Conservation (phyloP, 2,888 invertebrate species). For the Onchidella celtica region DNA sequence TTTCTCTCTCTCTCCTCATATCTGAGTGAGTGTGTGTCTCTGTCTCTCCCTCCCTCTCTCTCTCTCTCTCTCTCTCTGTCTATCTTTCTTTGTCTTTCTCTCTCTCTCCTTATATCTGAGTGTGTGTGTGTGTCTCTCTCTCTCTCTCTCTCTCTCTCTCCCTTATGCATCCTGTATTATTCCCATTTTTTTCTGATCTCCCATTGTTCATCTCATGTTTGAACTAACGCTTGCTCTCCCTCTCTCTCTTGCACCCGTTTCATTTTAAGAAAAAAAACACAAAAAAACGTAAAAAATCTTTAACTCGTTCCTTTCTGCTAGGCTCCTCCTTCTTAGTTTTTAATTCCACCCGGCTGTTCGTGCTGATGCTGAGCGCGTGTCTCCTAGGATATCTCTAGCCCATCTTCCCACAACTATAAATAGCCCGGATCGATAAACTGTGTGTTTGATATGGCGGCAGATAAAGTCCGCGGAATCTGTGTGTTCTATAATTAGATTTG, state of each 20-base stretch:
- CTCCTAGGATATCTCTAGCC: no score
- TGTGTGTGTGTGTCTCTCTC: not conserved
- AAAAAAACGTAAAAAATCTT: no score
- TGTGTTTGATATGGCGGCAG: no score
- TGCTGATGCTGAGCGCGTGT: no score
- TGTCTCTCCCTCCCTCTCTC: not conserved
- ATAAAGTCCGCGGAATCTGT: no score
- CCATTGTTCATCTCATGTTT: not conserved
- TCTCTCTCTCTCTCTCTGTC: not conserved
- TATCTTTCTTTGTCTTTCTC: not conserved
- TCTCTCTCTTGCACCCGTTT: not conserved
- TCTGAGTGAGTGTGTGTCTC: not conserved
- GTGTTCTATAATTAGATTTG: no score
- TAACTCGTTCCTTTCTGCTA: no score
- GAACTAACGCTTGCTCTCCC: not conserved
- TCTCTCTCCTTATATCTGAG: not conserved
- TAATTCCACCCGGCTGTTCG: no score
- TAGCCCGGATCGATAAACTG: no score
- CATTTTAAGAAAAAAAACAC: not conserved
- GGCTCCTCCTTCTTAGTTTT: no score
- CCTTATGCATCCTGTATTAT: not conserved
- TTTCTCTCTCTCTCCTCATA: not conserved
- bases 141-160: not conserved
- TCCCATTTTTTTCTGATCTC: not conserved
- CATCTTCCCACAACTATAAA: no score